These are phyloP conservation scores for Cerceris rybyensis DNA, from an alignment of 2,888 invertebrate genomes.

Conservation along the genomic window DNA sequence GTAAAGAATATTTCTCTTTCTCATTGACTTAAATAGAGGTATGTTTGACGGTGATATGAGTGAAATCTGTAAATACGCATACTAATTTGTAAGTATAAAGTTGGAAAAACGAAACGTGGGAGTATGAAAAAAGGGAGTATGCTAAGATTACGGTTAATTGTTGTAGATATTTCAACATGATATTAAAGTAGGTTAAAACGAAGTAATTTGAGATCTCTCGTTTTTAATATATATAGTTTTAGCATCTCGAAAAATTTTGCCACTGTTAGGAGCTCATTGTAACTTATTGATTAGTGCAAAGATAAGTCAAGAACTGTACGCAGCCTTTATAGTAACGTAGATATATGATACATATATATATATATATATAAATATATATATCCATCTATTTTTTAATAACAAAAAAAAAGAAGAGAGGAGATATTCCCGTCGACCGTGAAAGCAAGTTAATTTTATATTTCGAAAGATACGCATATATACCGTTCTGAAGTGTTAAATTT, in stretches of 20 bases:
- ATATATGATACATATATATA: conserved; percentile 12
- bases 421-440: conserved; percentile 19
- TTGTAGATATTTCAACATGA: conserved; percentile 57
- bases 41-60: conserved; percentile 27
- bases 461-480: conserved; percentile 14
- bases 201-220: conserved; percentile 29
- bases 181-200: conserved; percentile 18
- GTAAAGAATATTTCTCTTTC: background rate
- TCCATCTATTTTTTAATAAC: conserved; percentile 52
- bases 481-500: conserved; percentile 28
- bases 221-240: conserved; percentile 40
- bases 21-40: conserved; percentile 12
- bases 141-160: conserved; percentile 30
- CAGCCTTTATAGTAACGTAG: conserved; percentile 43
- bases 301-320: background rate
- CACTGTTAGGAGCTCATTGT: conserved; percentile 31
- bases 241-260: conserved; percentile 22
- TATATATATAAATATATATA: too few species aligned
- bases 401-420: too few species aligned
- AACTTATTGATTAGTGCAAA: conserved; percentile 35
- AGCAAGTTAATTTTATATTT: conserved; percentile 49
- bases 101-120: conserved; percentile 26
- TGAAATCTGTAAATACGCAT: conserved; percentile 61
- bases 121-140: conserved; percentile 1
- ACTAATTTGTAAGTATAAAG: conserved; percentile 55